Percentiles rank a stretch among this genome's conserved stretches.
Evolutionary conservation across 2,888 invertebrate genomes (phyloP).

Genomic region (Chymomyza fuscimana): DNA sequence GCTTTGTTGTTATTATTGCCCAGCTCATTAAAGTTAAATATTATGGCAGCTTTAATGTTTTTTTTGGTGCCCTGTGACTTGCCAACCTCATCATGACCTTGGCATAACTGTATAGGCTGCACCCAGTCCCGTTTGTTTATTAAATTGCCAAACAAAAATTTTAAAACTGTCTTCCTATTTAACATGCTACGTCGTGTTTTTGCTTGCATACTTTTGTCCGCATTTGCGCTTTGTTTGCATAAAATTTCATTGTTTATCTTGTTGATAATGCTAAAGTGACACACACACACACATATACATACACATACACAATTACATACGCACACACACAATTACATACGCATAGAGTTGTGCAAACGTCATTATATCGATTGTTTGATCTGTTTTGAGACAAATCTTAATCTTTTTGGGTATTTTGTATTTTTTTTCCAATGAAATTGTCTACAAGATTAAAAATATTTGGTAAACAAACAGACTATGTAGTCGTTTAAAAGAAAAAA

Average conservation of each 20-base stretch:
- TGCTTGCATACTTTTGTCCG: constrained; percentile 45
- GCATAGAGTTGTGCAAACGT: not conserved
- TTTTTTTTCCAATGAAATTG: too few species aligned
- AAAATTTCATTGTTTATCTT: constrained; percentile 53
- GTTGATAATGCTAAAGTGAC: constrained; percentile 28
- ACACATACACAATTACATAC: not conserved
- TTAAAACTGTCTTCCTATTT: not conserved
- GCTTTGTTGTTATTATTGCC: constrained; percentile 4
- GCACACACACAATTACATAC: not conserved
- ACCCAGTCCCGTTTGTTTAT: not conserved
- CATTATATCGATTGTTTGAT: too few species aligned
- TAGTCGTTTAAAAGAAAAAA: too few species aligned
- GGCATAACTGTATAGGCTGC: not conserved
- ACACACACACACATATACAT: not conserved
- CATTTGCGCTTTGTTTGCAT: constrained; percentile 48
- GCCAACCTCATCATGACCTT: constrained; percentile 1
- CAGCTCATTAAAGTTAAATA: not conserved
- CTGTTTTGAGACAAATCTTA: too few species aligned
- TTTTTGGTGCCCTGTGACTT: not conserved
- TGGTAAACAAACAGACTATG: too few species aligned
- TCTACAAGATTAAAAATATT: too few species aligned
- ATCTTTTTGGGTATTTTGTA: too few species aligned
- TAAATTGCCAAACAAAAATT: not conserved
- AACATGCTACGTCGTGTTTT: not conserved
- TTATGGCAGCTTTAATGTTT: not conserved